phyloP scores from a whole-genome alignment of 1,140 invertebrate genomes.

The Heliconius eleuchia region DNA sequence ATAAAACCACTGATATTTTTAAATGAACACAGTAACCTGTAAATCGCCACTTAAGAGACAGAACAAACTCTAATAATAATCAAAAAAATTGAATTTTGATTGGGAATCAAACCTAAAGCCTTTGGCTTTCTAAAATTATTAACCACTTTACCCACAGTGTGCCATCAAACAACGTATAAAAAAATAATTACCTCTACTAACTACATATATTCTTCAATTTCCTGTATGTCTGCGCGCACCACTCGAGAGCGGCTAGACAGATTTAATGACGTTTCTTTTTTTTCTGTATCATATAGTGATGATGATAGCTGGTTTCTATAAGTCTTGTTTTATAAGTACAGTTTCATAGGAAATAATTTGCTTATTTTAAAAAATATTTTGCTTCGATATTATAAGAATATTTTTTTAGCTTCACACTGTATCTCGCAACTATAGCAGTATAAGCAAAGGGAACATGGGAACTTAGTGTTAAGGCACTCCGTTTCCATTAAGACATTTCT shows the following conservation, averaged over 20 bases:
- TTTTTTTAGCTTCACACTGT: too few relatives aligned
- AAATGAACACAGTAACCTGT: too few relatives aligned
- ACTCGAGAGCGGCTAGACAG: conserved; percentile 12
- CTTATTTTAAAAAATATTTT: too few relatives aligned
- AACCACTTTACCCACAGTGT: neutral
- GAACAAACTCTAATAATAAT: too few relatives aligned
- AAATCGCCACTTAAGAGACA: too few relatives aligned
- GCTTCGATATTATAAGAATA: too few relatives aligned
- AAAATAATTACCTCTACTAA: neutral
- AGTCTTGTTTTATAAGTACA: neutral
- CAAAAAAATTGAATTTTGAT: too few relatives aligned
- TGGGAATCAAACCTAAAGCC: neutral
- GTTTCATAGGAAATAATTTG: neutral
- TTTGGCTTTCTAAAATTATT: neutral
- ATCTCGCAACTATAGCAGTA: accelerated
- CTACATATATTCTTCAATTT: neutral
- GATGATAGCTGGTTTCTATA: neutral
- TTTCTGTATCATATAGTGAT: neutral
- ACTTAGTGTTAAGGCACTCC: too few relatives aligned
- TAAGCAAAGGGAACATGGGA: too few relatives aligned
- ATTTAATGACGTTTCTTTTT: conserved; percentile 1
- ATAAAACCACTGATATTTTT: too few relatives aligned
- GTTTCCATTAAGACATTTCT: too few relatives aligned
- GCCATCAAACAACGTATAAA: neutral
- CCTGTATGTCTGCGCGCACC: conserved; percentile 10